Percentiles rank a stretch among this genome's conserved stretches.
Evolutionary conservation across 2,888 invertebrate species (phyloP).

Genomic region (Sussaba pulchella): DNA sequence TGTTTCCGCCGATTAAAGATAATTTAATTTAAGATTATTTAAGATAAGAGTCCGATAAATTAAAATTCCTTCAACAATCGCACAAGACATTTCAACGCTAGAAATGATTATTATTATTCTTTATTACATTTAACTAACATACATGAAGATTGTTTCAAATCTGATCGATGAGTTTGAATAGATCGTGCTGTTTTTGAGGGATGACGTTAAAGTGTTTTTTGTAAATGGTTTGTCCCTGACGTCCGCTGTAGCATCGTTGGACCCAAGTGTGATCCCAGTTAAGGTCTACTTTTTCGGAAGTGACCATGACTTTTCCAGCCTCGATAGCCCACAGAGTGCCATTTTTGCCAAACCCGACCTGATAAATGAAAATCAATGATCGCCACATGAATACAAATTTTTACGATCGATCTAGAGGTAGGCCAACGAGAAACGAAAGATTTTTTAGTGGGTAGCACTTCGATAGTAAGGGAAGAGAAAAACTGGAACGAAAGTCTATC

Average conservation of each 20-base stretch:
- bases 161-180: constrained; percentile 91
- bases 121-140: constrained; percentile 7
- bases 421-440: too few species aligned
- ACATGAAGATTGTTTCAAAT: constrained; percentile 84
- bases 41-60: too few species aligned
- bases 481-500: too few species aligned
- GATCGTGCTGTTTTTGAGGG: constrained; percentile 91
- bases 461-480: too few species aligned
- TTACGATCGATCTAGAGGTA: too few species aligned
- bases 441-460: too few species aligned
- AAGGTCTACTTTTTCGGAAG: constrained; percentile 92
- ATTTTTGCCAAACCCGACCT: constrained; percentile 94
- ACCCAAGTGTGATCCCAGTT: constrained; percentile 93
- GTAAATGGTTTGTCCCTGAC: constrained; percentile 88
- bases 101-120: background rate
- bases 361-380: constrained; percentile 67
- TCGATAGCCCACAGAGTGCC: constrained; percentile 93
- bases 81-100: too few species aligned
- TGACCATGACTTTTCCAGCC: constrained; percentile 91
- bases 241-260: constrained; percentile 87
- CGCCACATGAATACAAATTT: constrained; percentile 2
- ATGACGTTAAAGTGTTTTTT: constrained; percentile 95
- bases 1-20: too few species aligned
- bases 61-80: too few species aligned
- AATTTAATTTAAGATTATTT: too few species aligned